Base-by-base conservation (phyloP, 2,888 invertebrate species). In the Agonopterix alstromeriana region DNA sequence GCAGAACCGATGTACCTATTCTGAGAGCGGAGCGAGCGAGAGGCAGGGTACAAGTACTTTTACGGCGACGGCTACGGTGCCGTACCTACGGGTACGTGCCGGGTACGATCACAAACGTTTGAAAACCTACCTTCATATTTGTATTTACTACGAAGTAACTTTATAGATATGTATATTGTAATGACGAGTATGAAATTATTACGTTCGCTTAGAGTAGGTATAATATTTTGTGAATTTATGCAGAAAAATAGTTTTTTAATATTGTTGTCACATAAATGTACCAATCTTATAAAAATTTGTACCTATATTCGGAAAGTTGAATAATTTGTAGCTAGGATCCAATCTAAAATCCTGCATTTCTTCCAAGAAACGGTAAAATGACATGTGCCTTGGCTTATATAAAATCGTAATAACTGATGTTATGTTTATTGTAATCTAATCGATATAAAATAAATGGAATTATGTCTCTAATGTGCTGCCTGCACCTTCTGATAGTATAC, bases 261-360 rank as follows among this genome's bases (percentile, higher is more conserved):
- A 86, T 86, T 88, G 85, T 86, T 88, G 84, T 88, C 87, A 87
- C 82, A 79, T 84, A 77, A 83, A 86, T 86, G 86, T 88, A 87
- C 87, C 87, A 88, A 86, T 85, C 86, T 84, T 84, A 84, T 79
- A 78, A 83, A 81, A 79, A 82, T 77, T 84, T 84, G 85, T 86
- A 85, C 84, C 84, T 84, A 82, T 83, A 84, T 82, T 87, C 87
- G 87, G 87, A 87, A 88, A 88, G 87, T 88, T 87, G 85, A 74
- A 84, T 86, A 83, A 85, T 84, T 82, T 81, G 78, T 88, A 88
- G 87, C 75, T 88, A 88, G 87, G 86, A 86, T 88, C 78, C 81
- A 88, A 88, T 88, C 87, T 87, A 83, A 79, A 27, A 78, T 77
- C 79, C 80, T 79, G 73, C 73, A 80, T 78, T 77, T 82, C 85